phyloP scores from a whole-genome alignment of 2,888 invertebrate species.

The Lasioglossum pauxillum region DNA sequence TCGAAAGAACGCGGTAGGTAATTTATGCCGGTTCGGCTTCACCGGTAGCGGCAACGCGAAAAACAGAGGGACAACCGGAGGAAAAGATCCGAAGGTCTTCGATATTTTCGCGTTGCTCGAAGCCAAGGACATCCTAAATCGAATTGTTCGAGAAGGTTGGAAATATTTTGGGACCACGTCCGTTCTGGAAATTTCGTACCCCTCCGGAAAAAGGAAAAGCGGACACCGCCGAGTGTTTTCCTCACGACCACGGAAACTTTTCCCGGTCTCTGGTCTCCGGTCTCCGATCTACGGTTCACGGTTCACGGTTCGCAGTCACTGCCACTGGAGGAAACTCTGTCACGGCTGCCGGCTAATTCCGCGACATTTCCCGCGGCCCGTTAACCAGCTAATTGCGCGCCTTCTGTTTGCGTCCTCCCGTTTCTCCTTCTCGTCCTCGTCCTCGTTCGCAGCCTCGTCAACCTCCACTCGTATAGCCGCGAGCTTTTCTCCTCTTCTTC shows the following conservation, averaged over 20 bases:
- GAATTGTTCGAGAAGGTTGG: neutral
- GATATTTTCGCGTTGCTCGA: too few species aligned
- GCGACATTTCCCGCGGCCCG: constrained; percentile 35
- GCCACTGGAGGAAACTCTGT: constrained; percentile 34
- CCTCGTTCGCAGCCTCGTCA: neutral
- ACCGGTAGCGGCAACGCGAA: neutral
- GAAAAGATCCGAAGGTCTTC: neutral
- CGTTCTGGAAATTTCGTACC: neutral
- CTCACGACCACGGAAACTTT: constrained; percentile 21
- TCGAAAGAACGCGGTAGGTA: too few species aligned
- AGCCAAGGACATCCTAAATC: neutral
- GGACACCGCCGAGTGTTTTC: neutral
- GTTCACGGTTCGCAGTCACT: constrained; percentile 2
- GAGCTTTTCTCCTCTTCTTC: neutral
- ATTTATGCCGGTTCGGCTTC: neutral
- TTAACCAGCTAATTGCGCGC: constrained; percentile 62
- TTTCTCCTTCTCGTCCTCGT: neutral
- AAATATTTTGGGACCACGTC: constrained; percentile 25
- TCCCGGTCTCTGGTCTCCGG: neutral
- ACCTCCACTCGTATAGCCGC: neutral
- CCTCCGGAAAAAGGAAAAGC: neutral
- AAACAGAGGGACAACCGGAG: neutral
- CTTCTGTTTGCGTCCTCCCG: constrained; percentile 22
- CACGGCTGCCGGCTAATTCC: constrained; percentile 38
- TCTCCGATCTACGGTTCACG: neutral